Base-by-base conservation (phyloP, 1,140 invertebrate genomes). In the Caenorhabditis remanei region DNA sequence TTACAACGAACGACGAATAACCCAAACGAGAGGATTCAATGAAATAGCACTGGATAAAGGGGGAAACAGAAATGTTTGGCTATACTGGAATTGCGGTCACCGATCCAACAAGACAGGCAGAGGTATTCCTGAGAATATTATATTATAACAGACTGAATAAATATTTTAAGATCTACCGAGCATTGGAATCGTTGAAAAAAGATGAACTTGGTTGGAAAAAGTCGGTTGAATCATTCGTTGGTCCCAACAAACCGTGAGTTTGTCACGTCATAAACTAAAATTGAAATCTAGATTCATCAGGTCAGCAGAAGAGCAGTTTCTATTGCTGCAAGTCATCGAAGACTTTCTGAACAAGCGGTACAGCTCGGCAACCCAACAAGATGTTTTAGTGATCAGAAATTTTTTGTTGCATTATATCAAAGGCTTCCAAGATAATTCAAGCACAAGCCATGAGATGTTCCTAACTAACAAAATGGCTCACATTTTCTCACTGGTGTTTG, bases 401-500 rank as follows among this genome's bases (percentile, higher is more conserved):
- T 84, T 61, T n/a, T 41, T 65, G 24, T 43, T 84, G 40, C 58
- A 58, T 82, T 86, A 61, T 48, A 21, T 53, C 9, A 65, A 86
- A 82, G 41, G n/a, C 41, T 53, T 32, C 11, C 46, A 11, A 41
- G 53, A 32, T 82, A n/a, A 4, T 8, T 43, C 41, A 21, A 50
- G 19, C 21, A 84, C 48, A 46, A 87, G 16, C 88, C 89, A 8
- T 32, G 32, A 32, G 32, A 32, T 46, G 4, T 86, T 84, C 53
- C 56, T 89, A 16, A 43, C 82, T 0, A 89, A 89, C 85, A 89
- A 89, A 71, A 89, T 89, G 89, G 87, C 89, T 50, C 88, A 89
- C 24, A 65, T 89, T 19, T 89, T 89, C 53, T 89, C 88, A 11
- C 79, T 89, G 2, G 89, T 89, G 16, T 89, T 89, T 67, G 89